Evolutionary conservation across 2,113 vertebrate genomes (phyloP).

Genomic region (Lepisosteus osseus): DNA sequence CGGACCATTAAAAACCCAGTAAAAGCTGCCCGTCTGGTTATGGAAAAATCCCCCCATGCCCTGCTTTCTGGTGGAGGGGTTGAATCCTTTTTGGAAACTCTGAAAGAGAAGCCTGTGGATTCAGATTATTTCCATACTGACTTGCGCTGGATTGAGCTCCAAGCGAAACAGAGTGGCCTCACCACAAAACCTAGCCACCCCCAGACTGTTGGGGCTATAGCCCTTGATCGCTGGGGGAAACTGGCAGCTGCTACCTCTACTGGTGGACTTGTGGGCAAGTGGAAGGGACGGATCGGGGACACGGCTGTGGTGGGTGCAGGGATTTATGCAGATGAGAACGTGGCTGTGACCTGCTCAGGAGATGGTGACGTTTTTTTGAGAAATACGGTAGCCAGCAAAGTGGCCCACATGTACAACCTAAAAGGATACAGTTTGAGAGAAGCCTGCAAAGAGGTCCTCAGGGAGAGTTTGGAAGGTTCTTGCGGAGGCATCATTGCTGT

Average conservation of each 20-base stretch:
- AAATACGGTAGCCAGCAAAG: conserved; percentile 66
- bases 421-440: conserved; percentile 56
- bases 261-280: conserved; percentile 65
- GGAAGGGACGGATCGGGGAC: conserved; percentile 68
- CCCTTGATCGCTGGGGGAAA: conserved; percentile 50
- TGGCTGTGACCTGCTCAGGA: conserved; percentile 68
- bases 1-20: conserved; percentile 64
- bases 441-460: conserved; percentile 63
- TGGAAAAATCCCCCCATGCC: conserved; percentile 66
- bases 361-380: conserved; percentile 70
- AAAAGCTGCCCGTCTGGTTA: conserved; percentile 63
- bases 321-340: conserved; percentile 61
- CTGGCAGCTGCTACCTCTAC: conserved; percentile 70
- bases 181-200: conserved; percentile 59
- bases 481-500: conserved; percentile 68
- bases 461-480: conserved; percentile 48
- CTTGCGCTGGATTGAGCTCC: conserved; percentile 52
- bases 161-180: conserved; percentile 35
- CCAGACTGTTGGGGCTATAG: conserved; percentile 71
- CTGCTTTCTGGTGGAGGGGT: conserved; percentile 64
- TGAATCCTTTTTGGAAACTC: conserved; percentile 57
- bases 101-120: conserved; percentile 42
- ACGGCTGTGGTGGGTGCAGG: conserved; percentile 71
- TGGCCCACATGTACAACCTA: conserved; percentile 64
- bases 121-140: conserved; percentile 67